Evolutionary conservation across 2,888 invertebrate genomes (phyloP), one percentile per base, ranked within the genome.

Genomic region (Apocheima hispidaria): DNA sequence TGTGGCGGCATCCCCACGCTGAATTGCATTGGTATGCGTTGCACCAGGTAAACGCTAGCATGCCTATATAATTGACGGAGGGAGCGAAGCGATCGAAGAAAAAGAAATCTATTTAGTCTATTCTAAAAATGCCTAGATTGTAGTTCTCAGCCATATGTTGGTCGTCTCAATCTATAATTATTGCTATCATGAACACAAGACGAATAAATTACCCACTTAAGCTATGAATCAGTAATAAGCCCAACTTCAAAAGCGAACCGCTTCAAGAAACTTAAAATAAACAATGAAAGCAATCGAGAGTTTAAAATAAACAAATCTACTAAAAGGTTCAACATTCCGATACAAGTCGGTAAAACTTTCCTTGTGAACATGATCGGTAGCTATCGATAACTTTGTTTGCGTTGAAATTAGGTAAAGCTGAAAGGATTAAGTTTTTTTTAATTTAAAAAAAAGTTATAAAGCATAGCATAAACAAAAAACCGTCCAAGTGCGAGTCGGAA

Each of bases 301-400:
- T 62, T 48, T 35, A 26, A 46, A 56, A 53, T 62, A 53, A 62
- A 57, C 51, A 16, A 52, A 48, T 51, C 44, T 50, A 62, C 52
- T 52, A 53, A 48, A 21, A 46, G 38, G 33, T 18, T 3, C 23
- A 20, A 55, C 30, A 51, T 60, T 55, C 36, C 55, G 49, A 53
- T 55, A 56, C 51, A 14, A 46, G 54, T 6, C 26, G 54, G 28
- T 49, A 21, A 40, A 52, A 48, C 44, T 59, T 59, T 6, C 41
- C 21, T 36, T 36, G 54, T 23, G 38, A 51, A 50, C 49, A 35
- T 35, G 41, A 57, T 35, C 50, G 20, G 21, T 0, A 50, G 26
- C n/a, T 9, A 51, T 51, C 51, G 41, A 12, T 7, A 40, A 41
- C 23, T 28, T 40, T 21, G 10, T n/a, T 18, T 1, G 3, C 23